phyloP scores from a whole-genome alignment of 2,888 invertebrate genomes.

The Cordilura impudica region DNA sequence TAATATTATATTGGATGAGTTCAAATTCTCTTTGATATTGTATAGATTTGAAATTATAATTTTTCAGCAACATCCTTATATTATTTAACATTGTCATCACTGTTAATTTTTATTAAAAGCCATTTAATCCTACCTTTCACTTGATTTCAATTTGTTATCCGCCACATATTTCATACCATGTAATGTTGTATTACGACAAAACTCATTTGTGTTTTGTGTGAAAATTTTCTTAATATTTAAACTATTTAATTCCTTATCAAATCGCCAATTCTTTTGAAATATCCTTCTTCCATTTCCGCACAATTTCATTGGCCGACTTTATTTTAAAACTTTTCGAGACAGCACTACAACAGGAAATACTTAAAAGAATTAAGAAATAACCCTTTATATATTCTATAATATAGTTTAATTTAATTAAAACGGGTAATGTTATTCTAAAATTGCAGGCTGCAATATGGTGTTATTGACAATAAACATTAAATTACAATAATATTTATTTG shows the following conservation, averaged over 20 bases:
- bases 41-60: too few relatives aligned
- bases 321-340: background rate
- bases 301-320: background rate
- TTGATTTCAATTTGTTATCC: constrained; percentile 78
- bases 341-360: background rate
- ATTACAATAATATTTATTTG: constrained; percentile 10
- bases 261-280: background rate
- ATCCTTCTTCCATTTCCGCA: background rate
- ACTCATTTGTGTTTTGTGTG: constrained; percentile 71
- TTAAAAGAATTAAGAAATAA: background rate
- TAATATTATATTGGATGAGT: too few relatives aligned
- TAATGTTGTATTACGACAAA: constrained; percentile 81
- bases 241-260: background rate
- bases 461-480: background rate
- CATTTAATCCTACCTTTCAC: constrained; percentile 78
- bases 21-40: too few relatives aligned
- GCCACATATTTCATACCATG: constrained; percentile 86
- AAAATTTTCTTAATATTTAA: constrained; percentile 52
- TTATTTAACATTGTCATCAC: too few relatives aligned
- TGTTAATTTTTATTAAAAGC: too few relatives aligned
- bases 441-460: background rate
- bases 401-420: constrained; percentile 10
- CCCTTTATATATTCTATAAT: constrained; percentile 1
- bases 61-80: too few relatives aligned
- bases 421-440: background rate